Conservation (phyloP, 2,888 invertebrate species). For the Diabrotica balteata region DNA sequence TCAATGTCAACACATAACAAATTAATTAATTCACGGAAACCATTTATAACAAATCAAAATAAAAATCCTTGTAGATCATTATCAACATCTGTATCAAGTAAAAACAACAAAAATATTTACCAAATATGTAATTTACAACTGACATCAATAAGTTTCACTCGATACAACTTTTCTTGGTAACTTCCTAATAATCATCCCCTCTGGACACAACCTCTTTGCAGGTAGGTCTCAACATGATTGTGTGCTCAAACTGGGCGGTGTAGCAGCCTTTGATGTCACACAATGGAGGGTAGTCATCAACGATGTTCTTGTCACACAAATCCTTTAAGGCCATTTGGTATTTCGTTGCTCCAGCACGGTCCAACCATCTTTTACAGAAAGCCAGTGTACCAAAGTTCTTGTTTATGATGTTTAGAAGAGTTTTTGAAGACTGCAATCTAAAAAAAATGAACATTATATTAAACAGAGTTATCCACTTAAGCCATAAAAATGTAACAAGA, state of each 20-base stretch:
- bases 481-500: too few relatives aligned
- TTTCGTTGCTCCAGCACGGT: slow-evolving; percentile 94
- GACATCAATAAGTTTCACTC: too few relatives aligned
- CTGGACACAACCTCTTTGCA: slow-evolving; percentile 98
- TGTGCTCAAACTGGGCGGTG: slow-evolving; percentile 99
- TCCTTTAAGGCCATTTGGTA: slow-evolving; percentile 99
- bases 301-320: slow-evolving; percentile 95
- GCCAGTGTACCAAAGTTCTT: slow-evolving; percentile 97
- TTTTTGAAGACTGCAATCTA: slow-evolving; percentile 91
- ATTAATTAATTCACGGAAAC: slow-evolving; percentile 9
- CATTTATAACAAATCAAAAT: slow-evolving; percentile 4
- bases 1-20: slow-evolving; percentile 10
- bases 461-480: too few relatives aligned
- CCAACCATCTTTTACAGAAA: slow-evolving; percentile 99
- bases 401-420: slow-evolving; percentile 89
- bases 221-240: slow-evolving; percentile 94
- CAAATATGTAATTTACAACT: too few relatives aligned
- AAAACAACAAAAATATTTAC: too few relatives aligned
- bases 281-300: slow-evolving; percentile 98
- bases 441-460: slow-evolving; percentile 44
- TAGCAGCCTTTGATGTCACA: slow-evolving; percentile 98
- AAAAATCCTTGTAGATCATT: too few relatives aligned
- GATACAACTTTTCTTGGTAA: too few relatives aligned
- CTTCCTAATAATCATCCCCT: slow-evolving; percentile 86
- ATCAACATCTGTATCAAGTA: too few relatives aligned